phyloP scores from a whole-genome alignment of 1,140 invertebrate species.

The Zophobas atratus region DNA sequence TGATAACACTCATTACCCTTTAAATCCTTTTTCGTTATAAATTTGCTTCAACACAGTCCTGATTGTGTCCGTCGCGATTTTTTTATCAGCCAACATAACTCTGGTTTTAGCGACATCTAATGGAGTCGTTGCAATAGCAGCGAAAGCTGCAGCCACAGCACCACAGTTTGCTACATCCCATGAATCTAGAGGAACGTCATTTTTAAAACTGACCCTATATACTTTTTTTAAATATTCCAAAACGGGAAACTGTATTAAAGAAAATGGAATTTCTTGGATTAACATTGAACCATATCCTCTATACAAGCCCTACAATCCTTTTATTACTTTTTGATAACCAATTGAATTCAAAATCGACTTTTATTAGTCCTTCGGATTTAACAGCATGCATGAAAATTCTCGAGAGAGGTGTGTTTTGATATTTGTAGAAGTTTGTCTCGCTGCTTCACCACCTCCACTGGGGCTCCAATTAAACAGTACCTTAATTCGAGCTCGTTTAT shows the following conservation, averaged over 20 bases:
- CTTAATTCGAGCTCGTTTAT: conserved; percentile 66
- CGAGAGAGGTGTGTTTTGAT: conserved; percentile 68
- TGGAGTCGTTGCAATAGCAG: conserved; percentile 91
- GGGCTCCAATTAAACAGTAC: conserved; percentile 89
- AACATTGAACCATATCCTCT: conserved; percentile 93
- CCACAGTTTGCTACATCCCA: conserved; percentile 88
- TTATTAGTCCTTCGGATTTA: conserved; percentile 74
- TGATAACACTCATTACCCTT: conserved; percentile 71
- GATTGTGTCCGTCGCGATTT: conserved; percentile 68
- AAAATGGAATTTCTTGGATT: conserved; percentile 94
- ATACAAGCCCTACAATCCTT: conserved; percentile 79
- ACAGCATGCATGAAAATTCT: conserved; percentile 77
- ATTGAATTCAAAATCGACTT: conserved; percentile 47
- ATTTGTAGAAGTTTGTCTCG: conserved; percentile 84
- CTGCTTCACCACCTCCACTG: conserved; percentile 96
- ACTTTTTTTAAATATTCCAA: conserved; percentile 91
- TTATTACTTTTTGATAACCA: too few relatives aligned
- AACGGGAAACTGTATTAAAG: conserved; percentile 94
- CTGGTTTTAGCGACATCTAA: conserved; percentile 97
- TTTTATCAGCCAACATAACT: conserved; percentile 90
- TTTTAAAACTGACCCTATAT: conserved; percentile 63
- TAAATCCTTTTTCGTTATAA: conserved; percentile 78
- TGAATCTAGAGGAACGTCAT: conserved; percentile 65
- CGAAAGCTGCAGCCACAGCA: conserved; percentile 84
- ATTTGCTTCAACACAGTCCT: conserved; percentile 74